Percentiles rank a stretch among this genome's conserved stretches.
phyloP scores from a whole-genome alignment of 2,113 vertebrate species.

The Ramphastos sulfuratus region DNA sequence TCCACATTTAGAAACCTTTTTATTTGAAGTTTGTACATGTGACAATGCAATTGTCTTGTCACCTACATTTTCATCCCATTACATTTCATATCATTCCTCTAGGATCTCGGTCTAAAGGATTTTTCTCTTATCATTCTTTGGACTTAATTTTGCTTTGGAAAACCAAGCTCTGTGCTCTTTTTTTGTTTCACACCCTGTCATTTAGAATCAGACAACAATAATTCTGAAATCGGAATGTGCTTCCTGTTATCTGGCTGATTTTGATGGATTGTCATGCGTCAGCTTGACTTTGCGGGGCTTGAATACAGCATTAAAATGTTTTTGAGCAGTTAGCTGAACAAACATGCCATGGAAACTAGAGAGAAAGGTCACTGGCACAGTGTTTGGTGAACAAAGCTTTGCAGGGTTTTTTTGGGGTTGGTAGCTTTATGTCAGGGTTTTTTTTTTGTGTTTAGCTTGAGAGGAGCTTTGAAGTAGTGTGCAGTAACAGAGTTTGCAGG shows the following conservation, averaged over 20 bases:
- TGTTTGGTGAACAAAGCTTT: slow-evolving; percentile 38
- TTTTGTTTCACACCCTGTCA: slow-evolving; percentile 65
- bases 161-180: slow-evolving; percentile 36
- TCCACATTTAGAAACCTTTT: background rate
- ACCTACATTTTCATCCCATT: background rate
- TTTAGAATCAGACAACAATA: slow-evolving; percentile 64
- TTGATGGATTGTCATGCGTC: slow-evolving; percentile 70
- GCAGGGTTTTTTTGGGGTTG: background rate
- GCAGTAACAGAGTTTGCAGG: slow-evolving; percentile 43
- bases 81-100: slow-evolving; percentile 28
- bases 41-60: background rate
- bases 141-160: slow-evolving; percentile 60
- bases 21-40: background rate
- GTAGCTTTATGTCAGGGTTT: background rate
- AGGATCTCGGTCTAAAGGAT: slow-evolving; percentile 10
- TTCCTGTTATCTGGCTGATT: slow-evolving; percentile 70
- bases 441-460: background rate
- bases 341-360: slow-evolving; percentile 49
- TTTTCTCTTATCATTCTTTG: slow-evolving; percentile 4
- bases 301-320: slow-evolving; percentile 62
- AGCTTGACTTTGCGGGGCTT: slow-evolving; percentile 71
- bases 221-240: slow-evolving; percentile 56
- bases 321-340: slow-evolving; percentile 64
- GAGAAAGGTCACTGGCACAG: slow-evolving; percentile 59
- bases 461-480: slow-evolving; percentile 14